Conservation (phyloP, 2,113 vertebrate species). For the Casuarius casuarius region DNA sequence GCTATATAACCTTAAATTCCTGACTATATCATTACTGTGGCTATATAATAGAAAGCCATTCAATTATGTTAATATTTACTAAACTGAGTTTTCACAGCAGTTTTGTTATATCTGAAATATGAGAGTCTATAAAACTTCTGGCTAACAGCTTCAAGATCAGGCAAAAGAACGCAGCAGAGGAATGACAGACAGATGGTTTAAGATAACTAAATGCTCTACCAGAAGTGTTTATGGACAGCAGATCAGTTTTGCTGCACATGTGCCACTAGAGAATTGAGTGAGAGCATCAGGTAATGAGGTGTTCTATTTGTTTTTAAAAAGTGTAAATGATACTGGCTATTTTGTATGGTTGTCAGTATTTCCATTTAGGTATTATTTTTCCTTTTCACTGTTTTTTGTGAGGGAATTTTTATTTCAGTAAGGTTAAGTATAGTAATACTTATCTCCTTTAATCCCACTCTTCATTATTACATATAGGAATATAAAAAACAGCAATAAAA, state of each 20-base stretch:
- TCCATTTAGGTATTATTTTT: neutral
- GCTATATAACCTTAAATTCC: neutral
- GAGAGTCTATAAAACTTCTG: neutral
- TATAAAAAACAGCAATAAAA: neutral
- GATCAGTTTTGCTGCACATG: neutral
- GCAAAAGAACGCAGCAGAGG: neutral
- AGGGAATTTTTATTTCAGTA: neutral
- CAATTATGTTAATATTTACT: neutral
- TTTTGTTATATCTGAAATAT: neutral
- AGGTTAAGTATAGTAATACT: neutral
- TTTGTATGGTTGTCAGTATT: rapidly evolving
- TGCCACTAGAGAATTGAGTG: neutral
- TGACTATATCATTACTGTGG: neutral
- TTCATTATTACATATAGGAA: neutral
- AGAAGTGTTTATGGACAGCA: neutral
- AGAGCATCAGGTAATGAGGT: neutral
- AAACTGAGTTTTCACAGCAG: neutral
- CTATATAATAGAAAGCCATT: neutral
- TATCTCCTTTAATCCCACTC: neutral
- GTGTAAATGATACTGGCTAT: neutral
- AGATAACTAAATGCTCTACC: neutral
- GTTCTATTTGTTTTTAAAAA: no score
- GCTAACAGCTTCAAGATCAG: neutral
- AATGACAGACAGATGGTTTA: neutral
- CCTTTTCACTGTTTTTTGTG: neutral